Conservation (phyloP, 92 coral and sea anemone genomes). For the Paramuricea clavata region DNA sequence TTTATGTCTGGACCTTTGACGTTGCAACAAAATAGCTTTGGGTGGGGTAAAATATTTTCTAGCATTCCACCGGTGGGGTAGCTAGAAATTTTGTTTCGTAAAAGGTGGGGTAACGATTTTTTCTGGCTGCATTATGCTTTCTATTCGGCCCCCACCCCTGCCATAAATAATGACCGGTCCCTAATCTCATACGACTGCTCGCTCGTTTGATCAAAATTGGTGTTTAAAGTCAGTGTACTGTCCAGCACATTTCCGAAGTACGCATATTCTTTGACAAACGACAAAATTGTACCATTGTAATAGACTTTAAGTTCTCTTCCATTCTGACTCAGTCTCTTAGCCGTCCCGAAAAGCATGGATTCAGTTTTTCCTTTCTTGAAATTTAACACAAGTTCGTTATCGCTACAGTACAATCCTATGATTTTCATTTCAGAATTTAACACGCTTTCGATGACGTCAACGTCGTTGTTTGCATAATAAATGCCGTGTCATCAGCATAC, state of each 20-base stretch:
- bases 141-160: no score
- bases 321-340: background rate
- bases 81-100: no score
- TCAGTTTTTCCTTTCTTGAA: constrained; percentile 12
- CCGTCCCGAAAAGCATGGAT: constrained; percentile 13
- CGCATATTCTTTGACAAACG: background rate
- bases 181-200: no score
- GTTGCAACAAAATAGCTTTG: no score
- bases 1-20: no score
- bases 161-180: no score
- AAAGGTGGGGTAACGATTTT: no score
- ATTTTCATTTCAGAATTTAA: background rate
- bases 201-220: no score
- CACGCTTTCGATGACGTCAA: background rate
- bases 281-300: background rate
- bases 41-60: no score
- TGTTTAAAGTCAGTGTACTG: no score
- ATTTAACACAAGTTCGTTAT: background rate
- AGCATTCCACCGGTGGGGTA: no score
- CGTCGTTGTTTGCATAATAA: background rate
- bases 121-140: no score
- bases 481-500: constrained; percentile 6
- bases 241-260: constrained; percentile 34
- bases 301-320: background rate
- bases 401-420: background rate